phyloP scores from a whole-genome alignment of 2,888 invertebrate genomes.

The Drosophila falleni region DNA sequence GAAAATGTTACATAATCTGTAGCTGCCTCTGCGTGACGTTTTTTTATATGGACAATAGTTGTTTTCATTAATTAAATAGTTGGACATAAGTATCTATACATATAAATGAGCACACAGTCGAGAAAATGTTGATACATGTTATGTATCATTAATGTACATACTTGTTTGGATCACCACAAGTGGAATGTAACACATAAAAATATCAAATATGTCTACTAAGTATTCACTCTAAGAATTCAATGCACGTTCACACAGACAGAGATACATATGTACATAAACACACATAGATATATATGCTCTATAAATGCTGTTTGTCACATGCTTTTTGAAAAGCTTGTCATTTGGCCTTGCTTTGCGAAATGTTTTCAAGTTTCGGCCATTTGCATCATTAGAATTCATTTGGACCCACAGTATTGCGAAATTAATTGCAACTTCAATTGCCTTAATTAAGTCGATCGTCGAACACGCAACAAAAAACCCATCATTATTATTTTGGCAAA shows the following conservation, averaged over 20 bases:
- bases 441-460: constrained; percentile 6
- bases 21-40: constrained; percentile 59
- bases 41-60: constrained; percentile 51
- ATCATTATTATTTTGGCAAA: not conserved
- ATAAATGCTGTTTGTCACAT: constrained; percentile 27
- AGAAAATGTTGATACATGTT: constrained; percentile 1
- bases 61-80: constrained; percentile 65
- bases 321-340: constrained; percentile 28
- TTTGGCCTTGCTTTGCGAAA: constrained; percentile 30
- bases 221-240: constrained; percentile 19
- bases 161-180: constrained; percentile 1
- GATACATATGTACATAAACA: not conserved
- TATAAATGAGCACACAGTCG: constrained; percentile 14
- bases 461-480: not conserved
- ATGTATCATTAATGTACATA: not conserved
- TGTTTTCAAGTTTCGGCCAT: constrained; percentile 27
- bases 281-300: not conserved
- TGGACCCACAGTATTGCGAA: constrained; percentile 19
- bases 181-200: constrained; percentile 25
- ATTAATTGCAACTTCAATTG: constrained; percentile 21
- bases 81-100: constrained; percentile 20
- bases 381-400: constrained; percentile 42
- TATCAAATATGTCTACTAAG: constrained; percentile 16
- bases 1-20: constrained; percentile 61
- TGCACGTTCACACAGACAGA: constrained; percentile 20